Base-by-base conservation (phyloP, 1,140 invertebrate species). In the Drosophila subpulchrella region DNA sequence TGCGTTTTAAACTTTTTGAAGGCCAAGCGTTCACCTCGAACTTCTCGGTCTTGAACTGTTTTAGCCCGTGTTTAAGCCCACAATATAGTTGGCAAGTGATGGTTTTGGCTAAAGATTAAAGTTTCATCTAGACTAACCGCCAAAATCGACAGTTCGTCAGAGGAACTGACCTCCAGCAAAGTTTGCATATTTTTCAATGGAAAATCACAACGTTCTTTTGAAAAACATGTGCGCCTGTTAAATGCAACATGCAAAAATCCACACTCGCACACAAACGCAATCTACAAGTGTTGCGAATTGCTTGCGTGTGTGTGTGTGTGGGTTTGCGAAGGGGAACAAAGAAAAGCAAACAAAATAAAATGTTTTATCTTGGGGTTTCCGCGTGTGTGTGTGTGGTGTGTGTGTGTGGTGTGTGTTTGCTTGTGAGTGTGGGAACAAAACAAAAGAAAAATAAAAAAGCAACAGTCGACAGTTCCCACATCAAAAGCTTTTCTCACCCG, bases 1-100 rank as follows among this genome's bases (percentile, higher is more conserved):
- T 78, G 67, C 57, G 66, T 77, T 76, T 79, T 88, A 61, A 73
- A 83, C 68, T 77, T 83, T 83, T 84, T 84, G 85, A 89, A 89
- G 84, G 84, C 80, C 81, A 89, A 84, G 56, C 70, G 59, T 83
- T 84, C 67, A 84, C 73, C 80, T 84, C 70, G 75, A 76, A 50
- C 32, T 46, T 47, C 39, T 47, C 51, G 27, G 51, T 58, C 73
- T 61, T 81, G 56, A 68, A n/a, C 60, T 67, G 46, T 56, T 76
- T 63, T 27, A 62, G 50, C 34, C 39, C 32, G 15, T 12, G 42
- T 46, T 17, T 15, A 11, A 10, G 4, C 10, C 32, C 38, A 20
- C 61, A 51, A 41, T 20, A 34, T 8, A 10, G 32, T 32, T 65
- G 30, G 30, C 32, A 20, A 44, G 44, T 36, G 38, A 63, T 44